A percentile compares a stretch with the other conserved stretches of the same genome.
phyloP scores from a whole-genome alignment of 2,113 vertebrate genomes.

The Carollia perspicillata region DNA sequence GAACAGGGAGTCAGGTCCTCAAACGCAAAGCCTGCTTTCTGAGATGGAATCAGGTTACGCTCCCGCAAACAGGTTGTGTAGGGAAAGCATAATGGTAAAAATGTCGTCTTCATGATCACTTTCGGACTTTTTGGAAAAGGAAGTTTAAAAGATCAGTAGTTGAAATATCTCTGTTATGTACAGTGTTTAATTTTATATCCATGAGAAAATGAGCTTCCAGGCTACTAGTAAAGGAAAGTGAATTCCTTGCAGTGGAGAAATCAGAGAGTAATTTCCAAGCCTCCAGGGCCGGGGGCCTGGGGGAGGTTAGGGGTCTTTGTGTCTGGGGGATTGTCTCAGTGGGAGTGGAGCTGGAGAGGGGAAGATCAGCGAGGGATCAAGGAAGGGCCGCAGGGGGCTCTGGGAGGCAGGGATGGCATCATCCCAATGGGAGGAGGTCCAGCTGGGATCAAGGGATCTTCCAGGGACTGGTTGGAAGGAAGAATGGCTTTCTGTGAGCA shows the following conservation, averaged over 20 bases:
- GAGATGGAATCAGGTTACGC: not conserved
- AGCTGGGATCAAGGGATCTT: not conserved
- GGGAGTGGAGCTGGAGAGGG: conserved; percentile 33
- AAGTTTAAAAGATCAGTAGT: not conserved
- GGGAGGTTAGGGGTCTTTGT: conserved; percentile 68
- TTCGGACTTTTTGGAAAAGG: not conserved
- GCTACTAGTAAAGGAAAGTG: conserved; percentile 49
- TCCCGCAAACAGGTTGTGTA: not conserved
- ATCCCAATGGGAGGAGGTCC: not conserved
- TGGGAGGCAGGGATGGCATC: not conserved
- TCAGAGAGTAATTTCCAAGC: conserved; percentile 59
- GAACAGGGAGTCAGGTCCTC: not conserved
- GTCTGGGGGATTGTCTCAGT: conserved; percentile 67
- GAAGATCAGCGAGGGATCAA: conserved; percentile 59
- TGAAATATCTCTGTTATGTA: not conserved
- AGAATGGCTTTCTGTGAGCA: conserved; percentile 32
- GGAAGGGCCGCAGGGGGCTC: conserved; percentile 9
- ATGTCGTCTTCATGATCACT: not conserved
- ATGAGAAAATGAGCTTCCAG: conserved; percentile 58
- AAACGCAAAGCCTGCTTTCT: not conserved
- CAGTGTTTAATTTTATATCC: conserved; percentile 43
- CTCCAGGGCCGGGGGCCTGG: conserved; percentile 9
- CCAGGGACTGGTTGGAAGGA: not conserved
- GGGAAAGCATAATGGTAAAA: not conserved
- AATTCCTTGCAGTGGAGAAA: conserved; percentile 69